A percentile compares a stretch with the other conserved stretches of the same genome.
Evolutionary conservation across 2,888 invertebrate genomes (phyloP).

Genomic region (Cosmia pyralina): DNA sequence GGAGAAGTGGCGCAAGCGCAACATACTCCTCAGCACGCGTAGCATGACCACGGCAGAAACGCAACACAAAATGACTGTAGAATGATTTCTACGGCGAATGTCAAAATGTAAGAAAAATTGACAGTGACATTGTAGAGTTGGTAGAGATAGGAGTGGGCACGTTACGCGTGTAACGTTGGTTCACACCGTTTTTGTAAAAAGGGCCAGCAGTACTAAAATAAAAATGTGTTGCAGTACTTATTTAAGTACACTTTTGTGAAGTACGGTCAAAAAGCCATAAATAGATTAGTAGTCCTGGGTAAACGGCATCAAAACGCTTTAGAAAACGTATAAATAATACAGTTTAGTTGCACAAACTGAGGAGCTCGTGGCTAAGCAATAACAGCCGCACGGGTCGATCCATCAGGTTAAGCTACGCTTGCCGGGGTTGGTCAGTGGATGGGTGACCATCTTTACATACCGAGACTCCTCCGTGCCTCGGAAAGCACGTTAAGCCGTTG

Average conservation of each 20-base stretch:
- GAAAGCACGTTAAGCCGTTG: no score
- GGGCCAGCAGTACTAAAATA: neutral
- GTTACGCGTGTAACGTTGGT: neutral
- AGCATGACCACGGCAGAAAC: neutral
- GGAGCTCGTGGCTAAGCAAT: no score
- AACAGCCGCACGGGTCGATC: no score
- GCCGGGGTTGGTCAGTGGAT: no score
- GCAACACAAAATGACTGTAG: neutral
- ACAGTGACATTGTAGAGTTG: neutral
- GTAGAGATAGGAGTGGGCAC: neutral
- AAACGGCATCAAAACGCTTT: neutral
- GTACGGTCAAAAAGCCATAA: conserved; percentile 1
- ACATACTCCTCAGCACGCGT: neutral
- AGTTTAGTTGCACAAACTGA: no score
- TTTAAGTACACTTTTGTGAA: conserved; percentile 13
- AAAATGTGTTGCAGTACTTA: neutral
- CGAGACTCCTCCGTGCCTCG: no score
- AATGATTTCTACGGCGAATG: neutral
- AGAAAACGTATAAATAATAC: neutral
- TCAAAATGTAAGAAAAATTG: neutral
- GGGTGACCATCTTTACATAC: no score
- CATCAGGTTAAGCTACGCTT: no score
- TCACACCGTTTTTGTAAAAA: neutral
- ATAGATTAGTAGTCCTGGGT: conserved; percentile 24
- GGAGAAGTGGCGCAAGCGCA: neutral